phyloP scores from a whole-genome alignment of 2,888 invertebrate genomes.

The Pelosia muscerda region DNA sequence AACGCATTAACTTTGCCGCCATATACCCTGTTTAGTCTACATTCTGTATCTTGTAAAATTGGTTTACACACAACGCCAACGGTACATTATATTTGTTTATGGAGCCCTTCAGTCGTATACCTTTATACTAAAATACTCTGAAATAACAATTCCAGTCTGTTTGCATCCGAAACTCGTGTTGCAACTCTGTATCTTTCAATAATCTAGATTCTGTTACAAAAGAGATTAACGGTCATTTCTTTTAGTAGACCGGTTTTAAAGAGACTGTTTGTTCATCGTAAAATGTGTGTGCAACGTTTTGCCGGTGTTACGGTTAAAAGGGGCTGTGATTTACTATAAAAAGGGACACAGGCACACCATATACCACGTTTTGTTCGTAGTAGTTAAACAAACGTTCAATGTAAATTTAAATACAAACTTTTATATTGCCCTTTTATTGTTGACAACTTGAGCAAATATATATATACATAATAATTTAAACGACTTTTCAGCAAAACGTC shows the following conservation, averaged over 20 bases:
- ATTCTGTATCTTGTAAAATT: constrained; percentile 65
- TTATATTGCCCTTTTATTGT: neutral
- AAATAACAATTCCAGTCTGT: constrained; percentile 37
- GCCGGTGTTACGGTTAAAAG: constrained; percentile 67
- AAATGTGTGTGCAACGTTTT: constrained; percentile 59
- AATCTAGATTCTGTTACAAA: constrained; percentile 49
- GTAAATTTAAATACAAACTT: neutral
- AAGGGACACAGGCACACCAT: constrained; percentile 53
- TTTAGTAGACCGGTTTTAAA: constrained; percentile 70
- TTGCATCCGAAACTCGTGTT: constrained; percentile 26
- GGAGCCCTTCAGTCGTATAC: constrained; percentile 58
- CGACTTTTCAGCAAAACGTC: neutral
- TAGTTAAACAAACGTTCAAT: constrained; percentile 33
- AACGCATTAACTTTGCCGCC: constrained; percentile 69
- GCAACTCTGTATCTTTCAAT: constrained; percentile 28
- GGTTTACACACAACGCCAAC: constrained; percentile 61
- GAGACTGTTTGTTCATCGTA: constrained; percentile 55
- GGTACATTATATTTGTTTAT: constrained; percentile 66
- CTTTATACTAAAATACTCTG: constrained; percentile 45
- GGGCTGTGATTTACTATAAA: constrained; percentile 70
- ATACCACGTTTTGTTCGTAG: constrained; percentile 25
- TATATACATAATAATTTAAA: no score
- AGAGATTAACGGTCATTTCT: constrained; percentile 56
- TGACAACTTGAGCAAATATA: neutral
- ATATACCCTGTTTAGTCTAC: constrained; percentile 74